Percentiles rank a stretch among this genome's conserved stretches.
These are phyloP conservation scores for Drosophila eugracilis DNA, from an alignment of 1,140 invertebrate genomes.

Conservation along the genomic window DNA sequence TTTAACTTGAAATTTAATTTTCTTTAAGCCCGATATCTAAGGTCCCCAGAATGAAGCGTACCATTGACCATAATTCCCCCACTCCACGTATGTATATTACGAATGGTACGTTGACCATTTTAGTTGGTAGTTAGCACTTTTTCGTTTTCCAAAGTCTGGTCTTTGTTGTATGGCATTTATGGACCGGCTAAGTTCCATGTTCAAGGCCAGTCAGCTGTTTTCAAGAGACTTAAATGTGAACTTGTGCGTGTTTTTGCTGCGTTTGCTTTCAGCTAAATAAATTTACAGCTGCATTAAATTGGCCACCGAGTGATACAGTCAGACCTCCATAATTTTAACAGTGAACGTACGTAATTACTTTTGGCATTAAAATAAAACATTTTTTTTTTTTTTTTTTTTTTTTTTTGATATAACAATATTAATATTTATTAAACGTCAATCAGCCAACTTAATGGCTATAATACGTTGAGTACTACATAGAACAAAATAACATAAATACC, in stretches of 20 bases:
- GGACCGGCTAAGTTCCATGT: slow-evolving; percentile 28
- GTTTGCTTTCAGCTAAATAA: slow-evolving; percentile 19
- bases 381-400: too few species aligned
- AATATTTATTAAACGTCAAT: too few species aligned
- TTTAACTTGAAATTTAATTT: too few species aligned
- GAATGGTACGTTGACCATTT: slow-evolving; percentile 15
- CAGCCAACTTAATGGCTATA: too few species aligned
- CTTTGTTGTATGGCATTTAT: slow-evolving; percentile 18
- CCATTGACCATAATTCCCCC: slow-evolving; percentile 14
- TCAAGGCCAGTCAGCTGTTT: slow-evolving; percentile 20
- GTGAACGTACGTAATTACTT: too few species aligned
- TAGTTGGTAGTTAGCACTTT: slow-evolving; percentile 32
- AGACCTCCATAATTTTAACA: background rate
- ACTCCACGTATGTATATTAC: slow-evolving; percentile 7
- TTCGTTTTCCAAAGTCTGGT: slow-evolving; percentile 7
- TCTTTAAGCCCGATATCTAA: slow-evolving; percentile 1
- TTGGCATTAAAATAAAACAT: too few species aligned
- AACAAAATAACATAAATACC: too few species aligned
- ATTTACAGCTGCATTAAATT: slow-evolving; percentile 32
- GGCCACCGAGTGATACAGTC: slow-evolving; percentile 5
- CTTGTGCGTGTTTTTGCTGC: slow-evolving; percentile 26
- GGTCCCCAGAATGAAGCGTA: slow-evolving; percentile 15
- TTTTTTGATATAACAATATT: too few species aligned
- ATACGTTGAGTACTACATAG: too few species aligned
- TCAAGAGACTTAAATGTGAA: background rate